Conservation (phyloP, 2,888 invertebrate species). For the Nomada fucata region DNA sequence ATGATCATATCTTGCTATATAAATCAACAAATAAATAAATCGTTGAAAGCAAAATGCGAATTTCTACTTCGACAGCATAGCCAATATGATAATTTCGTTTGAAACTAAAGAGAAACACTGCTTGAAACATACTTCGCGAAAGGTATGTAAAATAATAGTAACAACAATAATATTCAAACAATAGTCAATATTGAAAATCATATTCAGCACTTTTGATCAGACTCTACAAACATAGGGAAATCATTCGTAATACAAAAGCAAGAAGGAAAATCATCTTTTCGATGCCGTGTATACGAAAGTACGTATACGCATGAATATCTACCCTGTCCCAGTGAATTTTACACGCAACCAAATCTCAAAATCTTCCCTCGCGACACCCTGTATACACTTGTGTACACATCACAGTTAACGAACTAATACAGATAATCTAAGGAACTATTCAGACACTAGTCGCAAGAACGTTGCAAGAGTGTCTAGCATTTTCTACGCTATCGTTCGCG, state of each 20-base stretch:
- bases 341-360: constrained; percentile 1
- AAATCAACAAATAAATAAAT: background rate
- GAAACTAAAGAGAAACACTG: background rate
- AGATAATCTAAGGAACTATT: constrained; percentile 65
- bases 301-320: too few species aligned
- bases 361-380: constrained; percentile 16
- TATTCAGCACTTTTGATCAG: background rate
- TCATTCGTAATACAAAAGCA: too few species aligned
- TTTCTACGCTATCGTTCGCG: constrained; percentile 38
- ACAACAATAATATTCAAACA: too few species aligned
- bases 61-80: background rate
- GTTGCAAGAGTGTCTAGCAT: constrained; percentile 21
- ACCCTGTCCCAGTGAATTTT: background rate
- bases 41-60: background rate
- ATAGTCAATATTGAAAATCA: background rate
- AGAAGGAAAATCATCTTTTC: too few species aligned
- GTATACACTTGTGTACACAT: constrained; percentile 50
- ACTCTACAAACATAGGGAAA: too few species aligned
- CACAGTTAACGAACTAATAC: constrained; percentile 48
- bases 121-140: background rate
- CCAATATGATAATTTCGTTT: background rate
- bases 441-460: constrained; percentile 44
- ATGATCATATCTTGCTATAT: background rate
- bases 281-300: too few species aligned
- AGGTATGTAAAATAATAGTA: background rate